Evolutionary conservation across 2,113 vertebrate genomes (phyloP).

Genomic region (Hippopotamus amphibius): DNA sequence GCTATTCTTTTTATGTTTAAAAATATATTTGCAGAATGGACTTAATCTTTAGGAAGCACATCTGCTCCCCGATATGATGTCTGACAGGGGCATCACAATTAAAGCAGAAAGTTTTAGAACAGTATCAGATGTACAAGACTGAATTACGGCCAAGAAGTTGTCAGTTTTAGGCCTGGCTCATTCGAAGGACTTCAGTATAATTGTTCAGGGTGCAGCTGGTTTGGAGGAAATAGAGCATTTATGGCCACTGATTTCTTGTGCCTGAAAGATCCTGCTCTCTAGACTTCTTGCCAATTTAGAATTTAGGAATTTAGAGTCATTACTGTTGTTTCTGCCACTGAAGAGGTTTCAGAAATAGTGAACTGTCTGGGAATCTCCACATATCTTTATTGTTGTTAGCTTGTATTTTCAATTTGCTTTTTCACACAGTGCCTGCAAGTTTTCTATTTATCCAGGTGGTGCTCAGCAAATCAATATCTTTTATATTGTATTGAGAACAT

Average conservation of each 20-base stretch:
- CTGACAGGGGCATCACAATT: not conserved
- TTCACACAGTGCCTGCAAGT: not conserved
- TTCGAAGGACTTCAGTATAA: not conserved
- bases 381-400: not conserved
- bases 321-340: not conserved
- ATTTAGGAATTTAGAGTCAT: not conserved
- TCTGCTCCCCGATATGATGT: not conserved
- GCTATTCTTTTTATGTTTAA: not conserved
- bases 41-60: not conserved
- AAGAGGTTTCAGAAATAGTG: not conserved
- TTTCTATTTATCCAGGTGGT: not conserved
- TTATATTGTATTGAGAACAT: not conserved
- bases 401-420: not conserved
- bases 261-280: not conserved
- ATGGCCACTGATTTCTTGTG: not conserved
- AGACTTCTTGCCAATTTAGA: not conserved
- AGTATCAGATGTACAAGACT: not conserved
- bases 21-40: not conserved
- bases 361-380: not conserved
- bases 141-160: not conserved
- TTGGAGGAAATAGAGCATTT: not conserved
- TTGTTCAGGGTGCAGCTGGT: not conserved
- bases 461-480: slow-evolving; percentile 4
- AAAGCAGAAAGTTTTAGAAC: not conserved
- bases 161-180: not conserved